Percentiles rank a stretch among this genome's conserved stretches.
These are phyloP conservation scores for Galagoides demidoff DNA, from an alignment of 2,797 vertebrate species.

Conservation along the genomic window DNA sequence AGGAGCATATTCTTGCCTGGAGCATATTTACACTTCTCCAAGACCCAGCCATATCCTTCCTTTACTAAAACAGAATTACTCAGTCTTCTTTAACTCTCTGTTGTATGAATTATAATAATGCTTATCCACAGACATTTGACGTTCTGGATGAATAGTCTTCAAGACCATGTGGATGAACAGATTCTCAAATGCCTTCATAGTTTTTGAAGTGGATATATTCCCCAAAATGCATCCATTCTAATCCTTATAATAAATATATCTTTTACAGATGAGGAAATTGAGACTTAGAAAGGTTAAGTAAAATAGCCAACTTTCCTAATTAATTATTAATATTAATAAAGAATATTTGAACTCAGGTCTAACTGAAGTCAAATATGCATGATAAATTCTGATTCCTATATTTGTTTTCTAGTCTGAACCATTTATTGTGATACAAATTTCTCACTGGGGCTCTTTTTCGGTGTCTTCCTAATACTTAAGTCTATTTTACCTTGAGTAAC, in stretches of 20 bases:
- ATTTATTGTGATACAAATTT: not conserved
- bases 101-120: not conserved
- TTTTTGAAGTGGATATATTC: not conserved
- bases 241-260: not conserved
- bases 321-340: not conserved
- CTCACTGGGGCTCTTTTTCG: not conserved
- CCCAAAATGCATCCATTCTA: not conserved
- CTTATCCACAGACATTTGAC: not conserved
- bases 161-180: not conserved
- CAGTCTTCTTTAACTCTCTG: not conserved
- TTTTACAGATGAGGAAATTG: conserved; percentile 38
- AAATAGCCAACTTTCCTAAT: not conserved
- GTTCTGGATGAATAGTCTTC: conserved; percentile 11
- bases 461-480: not conserved
- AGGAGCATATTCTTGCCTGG: not conserved
- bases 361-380: not conserved
- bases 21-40: not conserved
- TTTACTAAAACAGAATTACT: conserved; percentile 17
- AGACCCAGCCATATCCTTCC: not conserved
- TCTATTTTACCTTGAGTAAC: conserved; percentile 50
- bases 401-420: conserved; percentile 28
- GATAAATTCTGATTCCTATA: conserved; percentile 15
- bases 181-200: conserved; percentile 38
- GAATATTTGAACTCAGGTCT: not conserved
- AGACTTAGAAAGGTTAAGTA: conserved; percentile 1